Evolutionary conservation across 2,797 vertebrate species (phyloP), one percentile per base, ranked within the genome.

Genomic region (Sternotherus odoratus): DNA sequence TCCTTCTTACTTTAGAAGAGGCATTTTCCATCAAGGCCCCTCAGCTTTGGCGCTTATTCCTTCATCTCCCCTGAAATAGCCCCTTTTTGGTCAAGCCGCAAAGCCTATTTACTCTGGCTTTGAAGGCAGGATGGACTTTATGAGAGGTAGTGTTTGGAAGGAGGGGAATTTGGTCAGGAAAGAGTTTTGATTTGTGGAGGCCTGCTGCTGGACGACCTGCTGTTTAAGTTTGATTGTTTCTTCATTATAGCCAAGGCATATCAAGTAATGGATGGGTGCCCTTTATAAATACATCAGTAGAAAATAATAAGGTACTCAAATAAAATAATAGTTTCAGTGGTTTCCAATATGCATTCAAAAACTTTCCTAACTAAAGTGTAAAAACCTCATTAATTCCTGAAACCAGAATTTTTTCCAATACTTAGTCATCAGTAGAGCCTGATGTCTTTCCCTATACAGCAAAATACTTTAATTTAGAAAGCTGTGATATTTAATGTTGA

Each of bases 401-500:
- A 80, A 78, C 54, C 57, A 88, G 57, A 82, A 86, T 85, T 82
- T 48, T 88, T 19, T 26, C 74, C 81, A 53, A 12, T 26, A 17
- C 36, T 46, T 79, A 53, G 82, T 57, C 23, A 23, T 83, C 46
- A 56, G 53, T 49, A 3, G 11, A 72, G 75, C 6, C 19, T 77
- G 46, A 33, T 92, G 39, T 80, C 77, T 92, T 82, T 89, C 79
- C 26, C 17, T 79, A 5, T 60, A 39, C 82, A 85, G 63, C 80
- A 95, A 88, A 83, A 83, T 53, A 75, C 49, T 95, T 91, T 74
- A 83, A 88, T 90, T 95, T 83, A 93, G 92, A 95, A 94, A 79
- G 50, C 24, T 30, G 26, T 85, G 39, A 48, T 86, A 88, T 93
- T 95, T 95, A 93, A 89, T 84, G 85, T 92, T 92, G 90, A 36